Conservation (phyloP, 2,113 vertebrate genomes). For the Oriolus oriolus region DNA sequence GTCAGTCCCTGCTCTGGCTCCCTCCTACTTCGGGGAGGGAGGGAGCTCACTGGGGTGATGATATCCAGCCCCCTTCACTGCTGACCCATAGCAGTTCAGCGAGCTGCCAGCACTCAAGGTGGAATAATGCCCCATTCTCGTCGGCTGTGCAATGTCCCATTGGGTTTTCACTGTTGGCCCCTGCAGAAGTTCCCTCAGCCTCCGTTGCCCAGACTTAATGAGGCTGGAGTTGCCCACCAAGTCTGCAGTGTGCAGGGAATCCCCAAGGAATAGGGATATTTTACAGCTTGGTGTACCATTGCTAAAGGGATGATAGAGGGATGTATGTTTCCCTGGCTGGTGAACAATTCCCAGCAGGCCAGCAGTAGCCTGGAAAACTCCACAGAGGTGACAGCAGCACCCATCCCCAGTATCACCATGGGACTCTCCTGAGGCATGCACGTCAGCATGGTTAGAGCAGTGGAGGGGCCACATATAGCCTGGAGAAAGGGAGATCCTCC, state of each 20-base stretch:
- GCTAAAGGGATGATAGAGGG: neutral
- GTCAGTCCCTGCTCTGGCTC: neutral
- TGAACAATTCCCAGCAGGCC: neutral
- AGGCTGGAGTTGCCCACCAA: neutral
- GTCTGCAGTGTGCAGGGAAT: neutral
- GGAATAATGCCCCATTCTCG: neutral
- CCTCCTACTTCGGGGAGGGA: neutral
- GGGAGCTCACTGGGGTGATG: fast-evolving
- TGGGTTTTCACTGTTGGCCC: neutral
- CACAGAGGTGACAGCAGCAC: neutral
- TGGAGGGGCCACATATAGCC: fast-evolving
- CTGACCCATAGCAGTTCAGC: neutral
- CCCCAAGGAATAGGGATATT: neutral
- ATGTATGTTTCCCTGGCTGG: neutral
- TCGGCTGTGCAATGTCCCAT: neutral
- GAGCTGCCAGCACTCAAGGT: fast-evolving
- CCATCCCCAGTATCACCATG: too few relatives aligned
- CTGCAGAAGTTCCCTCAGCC: neutral
- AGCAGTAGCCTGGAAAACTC: neutral
- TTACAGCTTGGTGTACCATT: neutral
- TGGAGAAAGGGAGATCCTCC: neutral
- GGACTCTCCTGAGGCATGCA: neutral
- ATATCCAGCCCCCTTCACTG: neutral
- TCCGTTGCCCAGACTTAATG: neutral
- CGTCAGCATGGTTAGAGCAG: neutral